These are phyloP conservation scores for rat (Rattus norvegicus) DNA, from an alignment of 2,113 vertebrate genomes.

Conservation along the genomic window GRCr8 NC_086019.1:133670001-133670500, in stretches of 20 bases:
- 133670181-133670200: not conserved
- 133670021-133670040: not conserved
- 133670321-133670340: not conserved
- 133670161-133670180: not conserved
- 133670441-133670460: not conserved
- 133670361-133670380: conserved; percentile 29
- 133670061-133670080: not conserved
- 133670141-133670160: not conserved
- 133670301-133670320: not conserved
- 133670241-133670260: not conserved
- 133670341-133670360: not conserved
- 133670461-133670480: not conserved
- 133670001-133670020: not conserved
- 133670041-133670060: not conserved
- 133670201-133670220: not conserved
- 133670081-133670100: not conserved
- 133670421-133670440: not conserved
- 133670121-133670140: not conserved
- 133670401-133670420: not conserved
- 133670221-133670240: not conserved
- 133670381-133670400: not conserved
- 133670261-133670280: not conserved
- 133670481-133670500: not conserved
- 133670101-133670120: not conserved
- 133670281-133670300: not conserved